Conservation (phyloP, 2,113 vertebrate genomes). For the Tyto alba region DNA sequence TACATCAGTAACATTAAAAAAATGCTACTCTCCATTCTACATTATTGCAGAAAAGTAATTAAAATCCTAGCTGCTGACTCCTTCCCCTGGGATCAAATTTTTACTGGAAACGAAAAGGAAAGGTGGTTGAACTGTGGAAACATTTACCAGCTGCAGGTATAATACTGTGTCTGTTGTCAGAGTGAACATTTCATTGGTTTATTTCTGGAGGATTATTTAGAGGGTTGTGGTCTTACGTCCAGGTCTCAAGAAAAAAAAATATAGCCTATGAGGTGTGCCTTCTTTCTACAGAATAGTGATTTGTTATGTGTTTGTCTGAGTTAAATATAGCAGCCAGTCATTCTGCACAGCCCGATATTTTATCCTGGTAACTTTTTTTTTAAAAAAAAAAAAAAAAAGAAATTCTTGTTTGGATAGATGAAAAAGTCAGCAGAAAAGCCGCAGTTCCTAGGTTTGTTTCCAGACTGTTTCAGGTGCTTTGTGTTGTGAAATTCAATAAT, state of each 20-base stretch:
- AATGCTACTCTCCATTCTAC: constrained; percentile 42
- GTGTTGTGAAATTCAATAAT: constrained; percentile 6
- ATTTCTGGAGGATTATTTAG: constrained; percentile 85
- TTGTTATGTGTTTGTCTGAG: constrained; percentile 81
- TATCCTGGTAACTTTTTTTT: constrained; percentile 27
- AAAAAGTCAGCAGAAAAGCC: constrained; percentile 56
- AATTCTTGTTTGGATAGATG: constrained; percentile 62
- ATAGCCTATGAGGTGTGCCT: constrained; percentile 68
- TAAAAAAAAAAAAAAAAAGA: background rate
- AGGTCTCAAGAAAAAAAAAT: constrained; percentile 67
- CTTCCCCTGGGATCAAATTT: constrained; percentile 73
- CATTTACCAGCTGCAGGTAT: constrained; percentile 82
- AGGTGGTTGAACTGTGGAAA: constrained; percentile 80
- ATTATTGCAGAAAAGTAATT: constrained; percentile 75
- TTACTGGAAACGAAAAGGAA: constrained; percentile 78
- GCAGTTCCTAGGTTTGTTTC: background rate
- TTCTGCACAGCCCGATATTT: constrained; percentile 53
- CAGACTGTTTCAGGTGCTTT: background rate
- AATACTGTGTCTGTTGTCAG: constrained; percentile 79
- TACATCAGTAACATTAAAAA: constrained; percentile 38
- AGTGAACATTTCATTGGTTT: constrained; percentile 78
- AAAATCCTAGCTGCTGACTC: constrained; percentile 75
- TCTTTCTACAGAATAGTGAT: constrained; percentile 73
- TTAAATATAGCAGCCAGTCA: constrained; percentile 77
- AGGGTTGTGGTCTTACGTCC: constrained; percentile 79